Percentiles rank a stretch among this genome's conserved stretches.
phyloP scores from a whole-genome alignment of 2,797 vertebrate species.

The Enteromius argenteus region DNA sequence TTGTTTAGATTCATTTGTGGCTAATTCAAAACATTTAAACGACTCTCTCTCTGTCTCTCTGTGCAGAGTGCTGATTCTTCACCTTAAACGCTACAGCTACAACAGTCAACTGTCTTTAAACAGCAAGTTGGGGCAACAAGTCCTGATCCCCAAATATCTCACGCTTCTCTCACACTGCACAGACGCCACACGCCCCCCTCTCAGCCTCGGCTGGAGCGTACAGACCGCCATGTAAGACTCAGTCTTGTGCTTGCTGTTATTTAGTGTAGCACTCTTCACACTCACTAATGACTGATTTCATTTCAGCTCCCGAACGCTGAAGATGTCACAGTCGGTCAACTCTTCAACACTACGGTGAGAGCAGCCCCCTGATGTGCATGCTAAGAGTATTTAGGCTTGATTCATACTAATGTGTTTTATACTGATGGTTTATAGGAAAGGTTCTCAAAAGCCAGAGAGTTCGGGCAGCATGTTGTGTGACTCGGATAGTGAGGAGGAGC shows the following conservation, averaged over 20 bases:
- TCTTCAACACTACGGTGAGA: constrained; percentile 77
- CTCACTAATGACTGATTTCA: constrained; percentile 24
- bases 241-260: background rate
- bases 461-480: constrained; percentile 79
- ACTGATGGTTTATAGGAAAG: constrained; percentile 77
- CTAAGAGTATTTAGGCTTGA: no score
- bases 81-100: constrained; percentile 98
- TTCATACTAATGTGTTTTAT: background rate
- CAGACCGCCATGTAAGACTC: constrained; percentile 85
- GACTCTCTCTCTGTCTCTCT: background rate
- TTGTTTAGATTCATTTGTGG: background rate
- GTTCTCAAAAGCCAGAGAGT: constrained; percentile 82
- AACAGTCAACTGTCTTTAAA: constrained; percentile 94
- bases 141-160: constrained; percentile 93
- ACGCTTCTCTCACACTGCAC: constrained; percentile 93
- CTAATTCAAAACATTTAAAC: no score
- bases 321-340: constrained; percentile 90
- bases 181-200: constrained; percentile 87
- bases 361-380: background rate
- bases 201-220: constrained; percentile 85
- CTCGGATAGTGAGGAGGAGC: constrained; percentile 95
- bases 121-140: constrained; percentile 97
- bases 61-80: constrained; percentile 93
- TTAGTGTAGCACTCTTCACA: background rate
- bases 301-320: constrained; percentile 89